These are phyloP conservation scores for Graphium colonna DNA, from an alignment of 2,888 invertebrate genomes.

Conservation along the genomic window DNA sequence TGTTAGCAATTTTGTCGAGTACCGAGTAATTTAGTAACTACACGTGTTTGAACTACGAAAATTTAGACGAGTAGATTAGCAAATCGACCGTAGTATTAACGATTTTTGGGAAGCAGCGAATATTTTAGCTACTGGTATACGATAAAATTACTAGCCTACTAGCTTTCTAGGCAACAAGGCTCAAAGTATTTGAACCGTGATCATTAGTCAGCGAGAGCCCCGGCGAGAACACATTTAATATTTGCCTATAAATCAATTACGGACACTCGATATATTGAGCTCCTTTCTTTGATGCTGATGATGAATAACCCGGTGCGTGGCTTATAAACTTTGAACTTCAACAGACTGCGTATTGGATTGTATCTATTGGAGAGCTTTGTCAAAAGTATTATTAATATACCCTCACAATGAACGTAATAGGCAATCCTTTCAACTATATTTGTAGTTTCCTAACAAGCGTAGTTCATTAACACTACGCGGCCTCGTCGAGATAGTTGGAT, in stretches of 20 bases:
- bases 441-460: conserved; percentile 19
- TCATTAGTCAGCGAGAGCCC: conserved; percentile 61
- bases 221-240: conserved; percentile 75
- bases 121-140: too few species aligned
- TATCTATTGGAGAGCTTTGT: not conserved
- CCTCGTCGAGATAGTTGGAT: conserved; percentile 50
- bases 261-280: conserved; percentile 57
- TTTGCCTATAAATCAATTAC: conserved; percentile 77
- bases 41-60: too few species aligned
- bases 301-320: conserved; percentile 46
- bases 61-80: too few species aligned
- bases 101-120: too few species aligned
- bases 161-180: too few species aligned
- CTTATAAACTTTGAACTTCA: conserved; percentile 20
- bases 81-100: too few species aligned
- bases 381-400: not conserved
- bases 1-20: too few species aligned
- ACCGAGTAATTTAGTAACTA: too few species aligned
- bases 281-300: conserved; percentile 53
- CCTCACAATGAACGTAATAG: not conserved
- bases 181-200: conserved; percentile 45
- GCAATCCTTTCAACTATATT: not conserved
- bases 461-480: conserved; percentile 59
- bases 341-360: not conserved
- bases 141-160: too few species aligned